Evolutionary conservation across 2,113 vertebrate species (phyloP).

Genomic region (Colius striatus): DNA sequence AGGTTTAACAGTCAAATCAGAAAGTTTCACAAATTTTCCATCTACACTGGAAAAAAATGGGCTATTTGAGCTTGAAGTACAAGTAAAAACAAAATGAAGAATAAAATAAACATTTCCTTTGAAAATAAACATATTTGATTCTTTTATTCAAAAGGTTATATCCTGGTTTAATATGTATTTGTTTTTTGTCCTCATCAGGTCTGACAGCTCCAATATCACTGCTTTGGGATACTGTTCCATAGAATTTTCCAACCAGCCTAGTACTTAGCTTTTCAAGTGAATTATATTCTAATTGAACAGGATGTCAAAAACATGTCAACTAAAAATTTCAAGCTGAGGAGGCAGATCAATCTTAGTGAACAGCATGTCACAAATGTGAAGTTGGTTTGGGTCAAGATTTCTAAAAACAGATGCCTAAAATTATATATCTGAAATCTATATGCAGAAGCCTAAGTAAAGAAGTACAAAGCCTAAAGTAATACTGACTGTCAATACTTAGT

Average conservation of each 20-base stretch:
- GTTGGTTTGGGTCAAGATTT: neutral
- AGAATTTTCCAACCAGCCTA: neutral
- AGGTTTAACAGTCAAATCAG: neutral
- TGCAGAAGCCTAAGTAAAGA: neutral
- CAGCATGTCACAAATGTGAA: neutral
- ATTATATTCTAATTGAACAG: neutral
- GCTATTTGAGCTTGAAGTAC: neutral
- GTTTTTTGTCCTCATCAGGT: neutral
- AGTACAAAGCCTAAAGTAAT: neutral
- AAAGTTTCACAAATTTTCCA: neutral
- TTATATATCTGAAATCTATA: neutral
- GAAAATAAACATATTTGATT: neutral
- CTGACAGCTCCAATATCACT: neutral
- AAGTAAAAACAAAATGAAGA: neutral
- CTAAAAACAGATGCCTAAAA: neutral
- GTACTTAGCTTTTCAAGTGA: neutral
- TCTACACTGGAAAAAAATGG: neutral
- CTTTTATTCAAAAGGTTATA: neutral
- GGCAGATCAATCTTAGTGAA: neutral
- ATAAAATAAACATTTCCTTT: neutral
- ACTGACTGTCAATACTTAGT: neutral
- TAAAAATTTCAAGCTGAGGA: neutral
- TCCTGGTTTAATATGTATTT: neutral
- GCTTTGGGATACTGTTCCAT: neutral
- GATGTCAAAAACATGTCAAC: neutral